Evolutionary conservation across 2,113 vertebrate genomes (phyloP).

Genomic region (Cnemophilus loriae): DNA sequence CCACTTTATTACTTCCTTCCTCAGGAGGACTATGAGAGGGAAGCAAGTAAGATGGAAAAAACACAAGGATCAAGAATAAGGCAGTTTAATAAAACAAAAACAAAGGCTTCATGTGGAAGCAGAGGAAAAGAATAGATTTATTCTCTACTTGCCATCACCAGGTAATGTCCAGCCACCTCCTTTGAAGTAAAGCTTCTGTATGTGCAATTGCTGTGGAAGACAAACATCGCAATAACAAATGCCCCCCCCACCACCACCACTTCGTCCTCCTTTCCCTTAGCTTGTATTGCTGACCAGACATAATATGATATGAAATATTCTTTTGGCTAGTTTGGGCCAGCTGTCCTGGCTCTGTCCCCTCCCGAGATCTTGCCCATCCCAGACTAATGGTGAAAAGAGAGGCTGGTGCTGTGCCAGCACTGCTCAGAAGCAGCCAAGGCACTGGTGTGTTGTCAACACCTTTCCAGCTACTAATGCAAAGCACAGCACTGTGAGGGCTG

Average conservation of each 20-base stretch:
- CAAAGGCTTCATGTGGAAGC: neutral
- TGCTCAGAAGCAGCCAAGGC: neutral
- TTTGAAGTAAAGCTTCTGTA: neutral
- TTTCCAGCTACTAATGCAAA: neutral
- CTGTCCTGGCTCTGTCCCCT: neutral
- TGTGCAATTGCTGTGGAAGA: neutral
- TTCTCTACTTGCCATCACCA: neutral
- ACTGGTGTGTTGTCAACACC: neutral
- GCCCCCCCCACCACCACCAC: accelerated
- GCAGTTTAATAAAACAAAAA: neutral
- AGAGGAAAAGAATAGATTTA: neutral
- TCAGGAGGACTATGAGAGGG: too few species aligned
- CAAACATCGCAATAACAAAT: neutral
- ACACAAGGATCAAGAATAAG: neutral
- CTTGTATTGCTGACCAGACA: neutral
- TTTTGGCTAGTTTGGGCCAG: neutral
- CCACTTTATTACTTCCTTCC: neutral
- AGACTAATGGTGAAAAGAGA: neutral
- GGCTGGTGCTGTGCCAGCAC: neutral
- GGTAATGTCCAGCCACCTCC: neutral
- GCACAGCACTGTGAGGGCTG: neutral
- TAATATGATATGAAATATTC: neutral
- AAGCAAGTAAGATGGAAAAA: neutral
- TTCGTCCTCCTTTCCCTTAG: neutral
- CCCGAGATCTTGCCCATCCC: neutral